Conservation (phyloP, 2,888 invertebrate genomes). For the Eupelmus urozonus region DNA sequence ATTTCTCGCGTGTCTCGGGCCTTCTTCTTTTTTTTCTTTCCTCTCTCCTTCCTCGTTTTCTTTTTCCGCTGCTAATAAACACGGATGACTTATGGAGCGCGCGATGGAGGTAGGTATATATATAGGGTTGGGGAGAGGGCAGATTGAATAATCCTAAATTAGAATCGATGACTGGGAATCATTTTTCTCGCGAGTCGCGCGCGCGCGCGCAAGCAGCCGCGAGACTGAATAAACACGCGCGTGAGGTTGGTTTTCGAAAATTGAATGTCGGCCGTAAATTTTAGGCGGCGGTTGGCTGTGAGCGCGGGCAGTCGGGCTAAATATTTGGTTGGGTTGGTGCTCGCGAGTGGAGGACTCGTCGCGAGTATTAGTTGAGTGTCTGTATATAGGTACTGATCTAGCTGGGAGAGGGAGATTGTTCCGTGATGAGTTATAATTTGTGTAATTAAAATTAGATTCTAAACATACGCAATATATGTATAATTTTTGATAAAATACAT, state of each 20-base stretch:
- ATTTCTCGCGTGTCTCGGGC: slow-evolving; percentile 23
- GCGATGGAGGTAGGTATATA: too few species aligned
- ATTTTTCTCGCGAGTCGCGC: slow-evolving; percentile 49
- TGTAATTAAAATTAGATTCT: too few species aligned
- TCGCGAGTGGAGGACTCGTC: too few species aligned
- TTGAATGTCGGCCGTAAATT: slow-evolving; percentile 56
- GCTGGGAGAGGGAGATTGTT: too few species aligned
- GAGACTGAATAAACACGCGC: slow-evolving; percentile 51
- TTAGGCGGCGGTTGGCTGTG: not conserved
- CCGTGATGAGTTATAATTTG: too few species aligned
- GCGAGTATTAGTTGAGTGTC: too few species aligned
- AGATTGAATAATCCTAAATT: slow-evolving; percentile 53
- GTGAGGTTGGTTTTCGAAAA: slow-evolving; percentile 50
- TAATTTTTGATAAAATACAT: too few species aligned
- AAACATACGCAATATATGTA: too few species aligned
- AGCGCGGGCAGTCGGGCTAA: not conserved
- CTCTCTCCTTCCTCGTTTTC: not conserved
- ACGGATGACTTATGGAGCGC: slow-evolving; percentile 49
- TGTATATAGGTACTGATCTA: not conserved
- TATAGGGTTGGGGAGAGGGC: slow-evolving; percentile 9
- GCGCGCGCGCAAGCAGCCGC: too few species aligned
- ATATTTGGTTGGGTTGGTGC: not conserved
- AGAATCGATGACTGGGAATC: slow-evolving; percentile 54
- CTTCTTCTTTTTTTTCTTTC: not conserved
- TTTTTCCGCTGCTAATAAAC: slow-evolving; percentile 43